These are phyloP conservation scores for Icerya purchasi DNA, from an alignment of 2,888 invertebrate genomes.

Conservation along the genomic window DNA sequence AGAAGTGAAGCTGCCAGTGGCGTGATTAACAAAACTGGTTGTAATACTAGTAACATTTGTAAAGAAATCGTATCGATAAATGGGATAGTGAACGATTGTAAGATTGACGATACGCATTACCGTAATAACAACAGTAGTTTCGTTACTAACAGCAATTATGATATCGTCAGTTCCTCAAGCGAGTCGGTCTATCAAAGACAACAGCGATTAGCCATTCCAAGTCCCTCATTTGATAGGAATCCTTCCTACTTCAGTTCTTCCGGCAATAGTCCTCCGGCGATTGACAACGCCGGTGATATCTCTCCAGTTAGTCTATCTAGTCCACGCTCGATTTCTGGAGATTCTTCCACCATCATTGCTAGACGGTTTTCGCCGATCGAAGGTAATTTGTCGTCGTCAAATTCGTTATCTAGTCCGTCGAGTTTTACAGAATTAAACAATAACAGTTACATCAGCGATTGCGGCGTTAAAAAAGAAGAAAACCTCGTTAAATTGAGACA, in stretches of 20 bases:
- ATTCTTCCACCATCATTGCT: not conserved
- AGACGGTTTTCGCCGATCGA: constrained; percentile 2
- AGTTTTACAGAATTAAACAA: not conserved
- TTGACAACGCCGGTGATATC: not conserved
- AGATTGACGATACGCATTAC: constrained; percentile 3
- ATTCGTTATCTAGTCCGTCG: not conserved
- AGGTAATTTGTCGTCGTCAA: too few species aligned
- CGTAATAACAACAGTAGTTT: constrained; percentile 4
- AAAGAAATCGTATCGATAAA: not conserved
- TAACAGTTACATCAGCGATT: not conserved
- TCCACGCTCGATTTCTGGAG: constrained; percentile 5
- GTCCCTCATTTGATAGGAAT: constrained; percentile 32
- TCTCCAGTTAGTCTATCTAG: constrained; percentile 4
- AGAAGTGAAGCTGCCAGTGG: too few species aligned
- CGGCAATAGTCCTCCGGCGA: constrained; percentile 1
- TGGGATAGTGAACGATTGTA: constrained; percentile 14
- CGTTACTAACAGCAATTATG: constrained; percentile 8
- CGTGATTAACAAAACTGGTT: too few species aligned
- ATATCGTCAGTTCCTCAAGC: not conserved
- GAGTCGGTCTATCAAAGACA: constrained; percentile 5
- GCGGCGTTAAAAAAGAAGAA: not conserved
- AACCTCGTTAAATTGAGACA: too few species aligned
- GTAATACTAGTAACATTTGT: not conserved
- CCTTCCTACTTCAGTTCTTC: constrained; percentile 22
- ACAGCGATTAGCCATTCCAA: constrained; percentile 23